Percentiles rank a stretch among this genome's conserved stretches.
Conservation (phyloP, 92 coral and sea anemone species). For the Heteractis magnifica region DNA sequence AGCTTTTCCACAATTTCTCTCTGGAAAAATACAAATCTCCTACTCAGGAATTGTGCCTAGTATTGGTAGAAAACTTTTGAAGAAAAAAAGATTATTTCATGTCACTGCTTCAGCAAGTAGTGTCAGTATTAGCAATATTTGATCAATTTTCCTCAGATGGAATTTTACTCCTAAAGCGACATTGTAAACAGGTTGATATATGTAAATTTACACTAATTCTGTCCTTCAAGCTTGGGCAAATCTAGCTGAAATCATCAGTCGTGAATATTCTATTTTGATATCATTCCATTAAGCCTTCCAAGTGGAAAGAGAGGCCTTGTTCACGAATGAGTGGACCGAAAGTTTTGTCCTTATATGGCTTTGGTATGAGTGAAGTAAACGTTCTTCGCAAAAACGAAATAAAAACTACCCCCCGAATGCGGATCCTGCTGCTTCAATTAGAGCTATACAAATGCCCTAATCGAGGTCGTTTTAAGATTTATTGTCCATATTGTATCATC, state of each 20-base stretch:
- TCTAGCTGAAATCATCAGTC: not conserved
- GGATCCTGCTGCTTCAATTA: not conserved
- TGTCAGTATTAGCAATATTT: not conserved
- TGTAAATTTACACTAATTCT: not conserved
- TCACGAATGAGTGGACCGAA: not conserved
- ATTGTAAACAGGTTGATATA: not conserved
- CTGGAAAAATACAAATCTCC: too few relatives aligned
- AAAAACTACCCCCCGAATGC: not conserved
- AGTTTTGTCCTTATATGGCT: slow-evolving; percentile 33
- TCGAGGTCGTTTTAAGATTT: not conserved
- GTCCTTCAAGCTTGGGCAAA: not conserved
- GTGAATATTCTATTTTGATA: not conserved
- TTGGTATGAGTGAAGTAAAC: not conserved
- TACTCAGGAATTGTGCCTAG: not conserved
- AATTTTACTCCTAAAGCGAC: not conserved
- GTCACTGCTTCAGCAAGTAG: not conserved
- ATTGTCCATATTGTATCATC: not conserved
- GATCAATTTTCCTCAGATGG: not conserved
- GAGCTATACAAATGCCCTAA: not conserved
- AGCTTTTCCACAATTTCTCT: too few relatives aligned
- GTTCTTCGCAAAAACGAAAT: not conserved
- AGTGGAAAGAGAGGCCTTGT: not conserved
- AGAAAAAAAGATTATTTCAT: not conserved
- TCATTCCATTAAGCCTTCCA: not conserved
- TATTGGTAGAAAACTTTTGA: not conserved